These are phyloP conservation scores for Hipparchia sbordonii DNA, from an alignment of 2,888 invertebrate species.

Conservation along the genomic window DNA sequence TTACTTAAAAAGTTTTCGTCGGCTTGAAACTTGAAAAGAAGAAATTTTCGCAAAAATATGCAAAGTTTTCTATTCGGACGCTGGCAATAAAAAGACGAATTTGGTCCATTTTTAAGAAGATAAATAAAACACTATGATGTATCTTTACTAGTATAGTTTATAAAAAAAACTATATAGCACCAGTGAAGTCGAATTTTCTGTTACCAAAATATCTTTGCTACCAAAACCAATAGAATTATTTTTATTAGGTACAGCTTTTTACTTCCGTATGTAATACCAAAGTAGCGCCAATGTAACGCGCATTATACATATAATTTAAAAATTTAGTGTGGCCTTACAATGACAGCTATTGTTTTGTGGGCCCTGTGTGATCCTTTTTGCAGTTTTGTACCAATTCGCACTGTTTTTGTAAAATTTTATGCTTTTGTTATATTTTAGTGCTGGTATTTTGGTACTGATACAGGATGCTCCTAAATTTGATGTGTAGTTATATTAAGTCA, in stretches of 20 bases:
- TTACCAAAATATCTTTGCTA: constrained; percentile 9
- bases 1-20: not conserved
- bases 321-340: not conserved
- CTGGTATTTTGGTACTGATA: not conserved
- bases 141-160: no score
- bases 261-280: not conserved
- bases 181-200: no score
- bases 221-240: no score
- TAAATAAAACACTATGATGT: no score
- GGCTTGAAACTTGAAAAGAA: no score
- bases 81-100: no score
- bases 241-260: no score
- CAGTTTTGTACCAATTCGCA: constrained; percentile 27
- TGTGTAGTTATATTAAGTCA: not conserved
- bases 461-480: not conserved
- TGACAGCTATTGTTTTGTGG: not conserved
- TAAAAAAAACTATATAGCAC: no score
- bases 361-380: constrained; percentile 31
- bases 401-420: constrained; percentile 21
- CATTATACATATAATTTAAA: not conserved
- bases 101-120: no score
- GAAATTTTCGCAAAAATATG: no score
- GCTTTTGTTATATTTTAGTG: constrained; percentile 13
- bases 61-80: no score
- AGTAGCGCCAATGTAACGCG: not conserved